Percentiles rank a stretch among this genome's conserved stretches.
Conservation (phyloP, 2,888 invertebrate species). For the Uloborus plumipes region DNA sequence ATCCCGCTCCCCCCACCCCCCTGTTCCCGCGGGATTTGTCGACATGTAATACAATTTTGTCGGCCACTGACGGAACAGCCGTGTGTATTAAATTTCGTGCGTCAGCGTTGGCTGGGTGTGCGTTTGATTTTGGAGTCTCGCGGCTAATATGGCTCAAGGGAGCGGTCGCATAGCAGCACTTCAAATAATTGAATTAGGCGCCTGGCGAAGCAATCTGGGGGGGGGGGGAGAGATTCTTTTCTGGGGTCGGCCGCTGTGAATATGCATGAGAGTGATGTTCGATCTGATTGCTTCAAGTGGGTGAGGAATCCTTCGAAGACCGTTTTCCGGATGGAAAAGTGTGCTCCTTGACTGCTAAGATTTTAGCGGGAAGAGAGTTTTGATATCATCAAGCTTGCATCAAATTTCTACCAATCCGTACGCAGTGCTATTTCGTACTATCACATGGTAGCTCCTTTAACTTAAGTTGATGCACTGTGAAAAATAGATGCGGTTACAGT, state of each 20-base stretch:
- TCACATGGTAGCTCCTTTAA: no score
- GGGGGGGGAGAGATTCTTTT: constrained; percentile 24
- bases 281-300: no score
- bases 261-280: no score
- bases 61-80: constrained; percentile 23
- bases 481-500: no score
- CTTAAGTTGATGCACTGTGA: no score
- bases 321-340: constrained; percentile 4
- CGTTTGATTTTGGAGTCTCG: constrained; percentile 55
- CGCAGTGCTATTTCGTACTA: no score
- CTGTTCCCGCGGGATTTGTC: constrained; percentile 41
- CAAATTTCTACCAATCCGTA: no score
- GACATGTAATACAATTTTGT: constrained; percentile 62
- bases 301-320: no score
- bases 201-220: constrained; percentile 43
- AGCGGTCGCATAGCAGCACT: constrained; percentile 45
- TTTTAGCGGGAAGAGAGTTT: no score
- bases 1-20: no score
- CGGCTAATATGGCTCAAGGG: constrained; percentile 52
- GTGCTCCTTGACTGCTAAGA: no score
- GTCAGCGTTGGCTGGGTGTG: constrained; percentile 24
- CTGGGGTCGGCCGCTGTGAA: constrained; percentile 5
- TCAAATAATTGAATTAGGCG: constrained; percentile 63
- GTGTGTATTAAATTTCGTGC: constrained; percentile 48
- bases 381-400: no score